phyloP scores from a whole-genome alignment of 2,797 vertebrate species.

The Holocentrus rufus region DNA sequence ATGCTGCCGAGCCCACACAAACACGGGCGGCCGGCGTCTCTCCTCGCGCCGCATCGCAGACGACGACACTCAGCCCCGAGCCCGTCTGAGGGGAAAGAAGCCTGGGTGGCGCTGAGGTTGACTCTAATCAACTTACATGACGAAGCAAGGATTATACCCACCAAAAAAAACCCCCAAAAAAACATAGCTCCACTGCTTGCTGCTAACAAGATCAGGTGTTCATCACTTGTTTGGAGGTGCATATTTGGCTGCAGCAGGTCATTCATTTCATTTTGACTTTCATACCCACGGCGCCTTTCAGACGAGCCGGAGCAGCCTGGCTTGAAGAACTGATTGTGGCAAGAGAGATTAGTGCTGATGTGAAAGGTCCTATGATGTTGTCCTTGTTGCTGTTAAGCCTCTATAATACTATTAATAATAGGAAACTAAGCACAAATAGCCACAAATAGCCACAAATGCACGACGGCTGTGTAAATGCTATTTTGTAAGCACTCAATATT shows the following conservation, averaged over 20 bases:
- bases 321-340: no score
- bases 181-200: background rate
- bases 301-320: no score
- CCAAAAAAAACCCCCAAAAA: conserved; percentile 14
- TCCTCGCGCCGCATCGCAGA: background rate
- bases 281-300: background rate
- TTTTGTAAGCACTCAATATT: background rate
- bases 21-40: background rate
- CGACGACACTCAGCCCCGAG: background rate
- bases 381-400: no score
- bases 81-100: background rate
- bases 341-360: background rate
- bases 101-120: background rate
- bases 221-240: conserved; percentile 10
- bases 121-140: conserved; percentile 1
- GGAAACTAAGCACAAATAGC: no score
- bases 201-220: background rate
- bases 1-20: conserved; percentile 17
- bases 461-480: no score
- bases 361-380: background rate
- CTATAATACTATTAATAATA: no score
- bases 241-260: conserved; percentile 3
- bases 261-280: conserved; percentile 20
- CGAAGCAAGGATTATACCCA: conserved; percentile 18
- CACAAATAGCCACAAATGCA: no score